phyloP scores from a whole-genome alignment of 2,888 invertebrate genomes.

The Noctua comes region DNA sequence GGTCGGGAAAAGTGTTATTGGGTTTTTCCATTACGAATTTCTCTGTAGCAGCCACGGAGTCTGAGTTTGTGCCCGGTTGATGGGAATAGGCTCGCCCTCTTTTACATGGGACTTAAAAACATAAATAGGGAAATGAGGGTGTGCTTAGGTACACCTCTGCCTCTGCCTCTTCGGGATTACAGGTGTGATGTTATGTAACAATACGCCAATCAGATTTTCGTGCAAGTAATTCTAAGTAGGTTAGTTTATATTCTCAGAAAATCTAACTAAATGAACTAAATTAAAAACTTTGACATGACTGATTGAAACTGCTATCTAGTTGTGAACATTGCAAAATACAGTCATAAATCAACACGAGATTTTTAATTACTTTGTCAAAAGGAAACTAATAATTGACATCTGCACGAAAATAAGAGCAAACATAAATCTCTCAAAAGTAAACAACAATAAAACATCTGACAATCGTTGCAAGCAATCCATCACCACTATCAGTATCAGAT shows the following conservation, averaged over 20 bases:
- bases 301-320: not conserved
- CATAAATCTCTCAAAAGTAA: not conserved
- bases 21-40: no score
- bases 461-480: conserved; percentile 26
- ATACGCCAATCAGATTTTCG: not conserved
- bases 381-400: not conserved
- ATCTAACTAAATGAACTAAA: not conserved
- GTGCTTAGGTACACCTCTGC: no score
- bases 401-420: not conserved
- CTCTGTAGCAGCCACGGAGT: no score
- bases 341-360: not conserved
- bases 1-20: no score
- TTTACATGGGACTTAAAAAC: no score
- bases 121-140: no score
- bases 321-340: not conserved
- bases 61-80: no score
- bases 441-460: not conserved
- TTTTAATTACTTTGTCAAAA: not conserved
- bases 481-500: conserved; percentile 45
- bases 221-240: not conserved
- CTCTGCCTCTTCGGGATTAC: no score
- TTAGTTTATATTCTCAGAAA: not conserved
- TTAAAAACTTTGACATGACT: not conserved
- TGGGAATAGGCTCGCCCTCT: no score
- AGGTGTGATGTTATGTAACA: no score